A percentile compares a stretch with the other conserved stretches of the same genome.
phyloP scores from a whole-genome alignment of 2,113 vertebrate genomes.

The Eolophus roseicapilla region DNA sequence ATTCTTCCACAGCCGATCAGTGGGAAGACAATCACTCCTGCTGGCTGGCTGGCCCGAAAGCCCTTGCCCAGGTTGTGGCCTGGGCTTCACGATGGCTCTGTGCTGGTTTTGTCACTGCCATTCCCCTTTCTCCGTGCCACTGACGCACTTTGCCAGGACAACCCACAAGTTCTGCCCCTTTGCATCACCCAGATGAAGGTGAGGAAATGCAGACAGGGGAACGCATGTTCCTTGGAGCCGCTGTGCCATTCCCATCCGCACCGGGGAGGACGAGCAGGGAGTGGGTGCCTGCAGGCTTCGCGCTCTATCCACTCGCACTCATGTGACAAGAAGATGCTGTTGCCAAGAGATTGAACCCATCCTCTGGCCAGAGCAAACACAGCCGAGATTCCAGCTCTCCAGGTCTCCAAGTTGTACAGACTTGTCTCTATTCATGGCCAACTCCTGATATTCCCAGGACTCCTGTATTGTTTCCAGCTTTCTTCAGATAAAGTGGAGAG shows the following conservation, averaged over 20 bases:
- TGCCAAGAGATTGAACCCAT: not conserved
- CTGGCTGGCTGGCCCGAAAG: rapidly evolving
- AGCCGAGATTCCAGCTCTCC: rapidly evolving
- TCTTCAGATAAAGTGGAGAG: not conserved
- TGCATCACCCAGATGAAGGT: not conserved
- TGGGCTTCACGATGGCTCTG: not conserved
- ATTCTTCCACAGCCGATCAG: rapidly evolving
- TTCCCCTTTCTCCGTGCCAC: not conserved
- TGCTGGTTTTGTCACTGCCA: rapidly evolving
- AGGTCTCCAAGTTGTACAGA: not conserved
- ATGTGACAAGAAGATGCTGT: not conserved
- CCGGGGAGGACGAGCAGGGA: not conserved
- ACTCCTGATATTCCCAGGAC: not conserved
- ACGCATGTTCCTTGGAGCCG: not conserved
- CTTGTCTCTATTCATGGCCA: not conserved
- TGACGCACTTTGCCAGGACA: not conserved
- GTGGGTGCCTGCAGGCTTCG: not conserved
- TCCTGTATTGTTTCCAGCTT: not conserved
- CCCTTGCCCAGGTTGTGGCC: not conserved
- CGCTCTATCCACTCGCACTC: rapidly evolving
- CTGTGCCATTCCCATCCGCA: not conserved
- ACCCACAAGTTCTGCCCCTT: not conserved
- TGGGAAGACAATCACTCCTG: rapidly evolving
- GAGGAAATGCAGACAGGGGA: not conserved
- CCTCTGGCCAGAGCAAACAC: not conserved